These are phyloP conservation scores for Aegotheles bennettii DNA, from an alignment of 2,113 vertebrate species.

Conservation along the genomic window DNA sequence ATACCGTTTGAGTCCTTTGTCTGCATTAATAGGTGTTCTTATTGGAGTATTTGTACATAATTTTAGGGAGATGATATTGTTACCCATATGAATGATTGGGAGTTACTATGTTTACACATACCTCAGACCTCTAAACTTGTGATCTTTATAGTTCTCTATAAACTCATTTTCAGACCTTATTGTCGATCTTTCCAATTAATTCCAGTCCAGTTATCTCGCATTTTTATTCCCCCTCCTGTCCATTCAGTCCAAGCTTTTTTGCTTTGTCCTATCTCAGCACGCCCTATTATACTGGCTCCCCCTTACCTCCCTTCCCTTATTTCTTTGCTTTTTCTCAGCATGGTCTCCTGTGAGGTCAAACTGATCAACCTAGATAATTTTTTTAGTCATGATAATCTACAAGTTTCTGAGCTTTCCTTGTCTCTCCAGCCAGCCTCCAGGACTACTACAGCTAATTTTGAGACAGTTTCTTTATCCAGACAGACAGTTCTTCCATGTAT, in stretches of 20 bases:
- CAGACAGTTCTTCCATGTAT: background rate
- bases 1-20: background rate
- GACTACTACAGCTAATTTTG: background rate
- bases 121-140: background rate
- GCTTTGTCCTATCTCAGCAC: background rate
- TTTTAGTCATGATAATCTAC: background rate
- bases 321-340: background rate
- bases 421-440: background rate
- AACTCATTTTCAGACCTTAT: background rate
- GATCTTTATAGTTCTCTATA: background rate
- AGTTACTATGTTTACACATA: background rate
- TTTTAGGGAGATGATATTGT: background rate
- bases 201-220: background rate
- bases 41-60: background rate
- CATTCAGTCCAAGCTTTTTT: background rate
- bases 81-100: background rate
- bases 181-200: background rate
- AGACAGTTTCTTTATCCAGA: background rate
- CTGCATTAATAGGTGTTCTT: background rate
- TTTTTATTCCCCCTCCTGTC: background rate
- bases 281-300: background rate
- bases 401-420: background rate
- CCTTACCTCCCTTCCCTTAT: background rate
- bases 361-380: background rate
- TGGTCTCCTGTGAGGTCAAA: background rate